A percentile compares a stretch with the other conserved stretches of the same genome.
phyloP scores from a whole-genome alignment of 2,888 invertebrate genomes.

The Allygus modestus region DNA sequence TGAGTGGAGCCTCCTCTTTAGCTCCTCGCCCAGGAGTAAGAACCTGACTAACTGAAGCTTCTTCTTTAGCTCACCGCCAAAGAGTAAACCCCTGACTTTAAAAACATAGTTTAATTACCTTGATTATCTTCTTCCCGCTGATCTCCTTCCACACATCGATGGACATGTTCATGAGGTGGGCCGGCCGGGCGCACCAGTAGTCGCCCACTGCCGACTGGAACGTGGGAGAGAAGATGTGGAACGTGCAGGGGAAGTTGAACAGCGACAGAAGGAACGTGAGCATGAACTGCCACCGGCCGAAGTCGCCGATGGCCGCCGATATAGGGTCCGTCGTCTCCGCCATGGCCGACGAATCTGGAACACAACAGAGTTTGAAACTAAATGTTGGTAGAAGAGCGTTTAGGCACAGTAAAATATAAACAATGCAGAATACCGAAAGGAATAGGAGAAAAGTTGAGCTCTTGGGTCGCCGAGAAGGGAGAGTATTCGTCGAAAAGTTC shows the following conservation, averaged over 20 bases:
- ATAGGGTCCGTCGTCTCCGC: conserved; percentile 58
- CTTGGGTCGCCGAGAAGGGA: not conserved
- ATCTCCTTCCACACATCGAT: conserved; percentile 82
- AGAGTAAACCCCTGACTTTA: too few species aligned
- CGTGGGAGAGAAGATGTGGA: conserved; percentile 87
- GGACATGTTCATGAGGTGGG: conserved; percentile 77
- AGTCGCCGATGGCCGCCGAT: conserved; percentile 81
- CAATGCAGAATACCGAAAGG: not conserved
- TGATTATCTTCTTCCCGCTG: conserved; percentile 75
- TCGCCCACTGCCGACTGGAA: conserved; percentile 83
- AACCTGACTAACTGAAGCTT: too few species aligned
- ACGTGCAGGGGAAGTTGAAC: conserved; percentile 88
- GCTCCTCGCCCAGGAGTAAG: too few species aligned
- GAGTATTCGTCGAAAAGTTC: not conserved
- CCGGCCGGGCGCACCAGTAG: conserved; percentile 84
- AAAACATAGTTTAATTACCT: too few species aligned
- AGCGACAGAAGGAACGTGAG: conserved; percentile 86
- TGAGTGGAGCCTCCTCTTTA: too few species aligned
- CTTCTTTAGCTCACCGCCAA: too few species aligned
- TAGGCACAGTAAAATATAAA: too few species aligned
- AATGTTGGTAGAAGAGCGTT: not conserved
- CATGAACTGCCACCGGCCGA: conserved; percentile 86
- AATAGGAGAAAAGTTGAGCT: not conserved
- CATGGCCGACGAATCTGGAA: conserved; percentile 37
- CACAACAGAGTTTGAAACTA: not conserved